phyloP scores from a whole-genome alignment of 1,140 invertebrate genomes.

The Meloidogyne chitwoodi region DNA sequence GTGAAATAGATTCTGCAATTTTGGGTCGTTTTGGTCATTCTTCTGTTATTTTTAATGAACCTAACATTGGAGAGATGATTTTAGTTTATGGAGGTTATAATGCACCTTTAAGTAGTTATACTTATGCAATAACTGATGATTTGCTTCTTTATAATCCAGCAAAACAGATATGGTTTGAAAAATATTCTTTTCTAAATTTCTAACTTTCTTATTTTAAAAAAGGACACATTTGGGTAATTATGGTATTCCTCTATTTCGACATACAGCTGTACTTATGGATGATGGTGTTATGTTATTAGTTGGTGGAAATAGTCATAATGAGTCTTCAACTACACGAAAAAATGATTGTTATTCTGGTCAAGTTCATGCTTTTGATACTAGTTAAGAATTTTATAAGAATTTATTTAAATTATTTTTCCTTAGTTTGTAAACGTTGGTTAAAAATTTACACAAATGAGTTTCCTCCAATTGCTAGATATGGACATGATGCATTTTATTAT shows the following conservation, averaged over 20 bases:
- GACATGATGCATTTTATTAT: slow-evolving; percentile 43
- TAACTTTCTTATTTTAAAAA: not conserved
- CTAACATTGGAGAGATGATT: slow-evolving; percentile 35
- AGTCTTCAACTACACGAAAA: slow-evolving; percentile 38
- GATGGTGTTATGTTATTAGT: slow-evolving; percentile 51
- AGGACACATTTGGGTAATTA: slow-evolving; percentile 39
- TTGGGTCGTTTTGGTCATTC: slow-evolving; percentile 52
- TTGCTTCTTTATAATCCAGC: slow-evolving; percentile 40
- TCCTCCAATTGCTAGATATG: slow-evolving; percentile 42
- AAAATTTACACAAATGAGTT: slow-evolving; percentile 40
- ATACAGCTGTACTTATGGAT: slow-evolving; percentile 54
- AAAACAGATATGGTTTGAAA: slow-evolving; percentile 20
- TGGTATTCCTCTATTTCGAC: slow-evolving; percentile 46
- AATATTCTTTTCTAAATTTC: not conserved
- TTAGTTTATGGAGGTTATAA: slow-evolving; percentile 52
- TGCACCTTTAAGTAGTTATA: slow-evolving; percentile 40
- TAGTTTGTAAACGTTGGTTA: slow-evolving; percentile 53
- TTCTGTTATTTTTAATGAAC: slow-evolving; percentile 41
- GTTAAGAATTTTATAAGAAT: slow-evolving; percentile 14
- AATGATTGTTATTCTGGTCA: slow-evolving; percentile 52
- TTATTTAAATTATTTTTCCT: slow-evolving; percentile 15
- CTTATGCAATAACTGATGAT: slow-evolving; percentile 51
- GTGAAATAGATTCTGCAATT: slow-evolving; percentile 39
- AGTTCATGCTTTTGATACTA: slow-evolving; percentile 49
- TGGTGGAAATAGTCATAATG: slow-evolving; percentile 56